These are phyloP conservation scores for Eulacestoma nigropectus DNA, from an alignment of 2,113 vertebrate genomes.

Conservation along the genomic window DNA sequence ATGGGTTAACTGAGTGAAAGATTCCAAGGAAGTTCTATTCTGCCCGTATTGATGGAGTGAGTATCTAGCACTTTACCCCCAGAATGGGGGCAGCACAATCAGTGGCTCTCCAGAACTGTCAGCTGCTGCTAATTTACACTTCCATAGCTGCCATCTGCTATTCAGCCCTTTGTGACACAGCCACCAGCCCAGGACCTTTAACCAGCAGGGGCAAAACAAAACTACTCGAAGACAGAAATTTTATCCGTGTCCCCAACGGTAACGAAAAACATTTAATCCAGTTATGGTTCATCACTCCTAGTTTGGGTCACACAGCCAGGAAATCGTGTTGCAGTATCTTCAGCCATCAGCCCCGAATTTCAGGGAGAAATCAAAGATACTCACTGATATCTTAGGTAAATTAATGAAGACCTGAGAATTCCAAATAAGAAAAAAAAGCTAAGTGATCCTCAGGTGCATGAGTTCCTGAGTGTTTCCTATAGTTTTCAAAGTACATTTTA, in stretches of 20 bases:
- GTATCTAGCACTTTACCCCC: background rate
- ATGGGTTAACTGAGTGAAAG: background rate
- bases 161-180: background rate
- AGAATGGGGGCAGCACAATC: background rate
- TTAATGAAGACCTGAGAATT: background rate
- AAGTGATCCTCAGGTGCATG: background rate
- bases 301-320: background rate
- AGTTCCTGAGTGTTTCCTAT: background rate
- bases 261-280: slow-evolving; percentile 16
- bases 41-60: background rate
- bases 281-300: background rate
- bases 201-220: background rate
- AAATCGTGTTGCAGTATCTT: background rate
- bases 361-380: background rate
- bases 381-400: background rate
- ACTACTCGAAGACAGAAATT: background rate
- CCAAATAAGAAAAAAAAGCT: background rate
- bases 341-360: background rate
- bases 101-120: slow-evolving; percentile 1
- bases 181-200: slow-evolving; percentile 3
- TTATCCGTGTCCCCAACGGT: background rate
- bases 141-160: slow-evolving; percentile 56
- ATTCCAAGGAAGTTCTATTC: background rate
- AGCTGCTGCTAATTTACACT: slow-evolving; percentile 58
- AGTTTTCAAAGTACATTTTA: background rate